phyloP scores from a whole-genome alignment of 2,113 vertebrate genomes.

The Brienomyrus longianalis region DNA sequence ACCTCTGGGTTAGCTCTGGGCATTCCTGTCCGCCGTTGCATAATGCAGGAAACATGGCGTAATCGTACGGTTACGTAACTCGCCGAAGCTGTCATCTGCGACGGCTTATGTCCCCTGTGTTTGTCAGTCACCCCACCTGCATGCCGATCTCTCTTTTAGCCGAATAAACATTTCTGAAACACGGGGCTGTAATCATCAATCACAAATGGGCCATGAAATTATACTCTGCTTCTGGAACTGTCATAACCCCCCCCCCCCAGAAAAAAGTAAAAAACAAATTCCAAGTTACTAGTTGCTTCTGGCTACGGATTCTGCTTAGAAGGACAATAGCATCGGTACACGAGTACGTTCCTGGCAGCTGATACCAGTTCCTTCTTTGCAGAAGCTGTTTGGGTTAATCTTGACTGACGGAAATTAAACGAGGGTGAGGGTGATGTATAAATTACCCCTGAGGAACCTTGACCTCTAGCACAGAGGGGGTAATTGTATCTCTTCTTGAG shows the following conservation, averaged over 20 bases:
- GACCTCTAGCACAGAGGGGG: background rate
- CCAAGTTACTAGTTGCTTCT: background rate
- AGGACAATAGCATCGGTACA: too few relatives aligned
- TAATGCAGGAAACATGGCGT: background rate
- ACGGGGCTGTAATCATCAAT: background rate
- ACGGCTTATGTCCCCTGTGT: too few relatives aligned
- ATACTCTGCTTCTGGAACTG: background rate
- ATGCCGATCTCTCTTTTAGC: background rate
- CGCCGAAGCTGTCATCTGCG: background rate
- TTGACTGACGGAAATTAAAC: constrained; percentile 5
- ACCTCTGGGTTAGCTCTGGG: background rate
- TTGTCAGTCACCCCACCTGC: background rate
- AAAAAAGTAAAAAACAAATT: background rate
- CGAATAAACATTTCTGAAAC: background rate
- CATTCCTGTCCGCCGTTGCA: background rate
- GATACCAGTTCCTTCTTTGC: background rate
- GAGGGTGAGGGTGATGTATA: background rate
- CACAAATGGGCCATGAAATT: background rate
- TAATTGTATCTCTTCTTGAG: background rate
- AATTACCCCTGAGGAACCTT: background rate
- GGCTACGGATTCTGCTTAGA: background rate
- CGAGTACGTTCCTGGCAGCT: background rate
- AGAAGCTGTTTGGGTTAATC: background rate
- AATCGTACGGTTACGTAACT: background rate
- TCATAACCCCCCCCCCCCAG: background rate